Evolutionary conservation across 2,888 invertebrate genomes (phyloP).

Genomic region (Orthosia cruda): DNA sequence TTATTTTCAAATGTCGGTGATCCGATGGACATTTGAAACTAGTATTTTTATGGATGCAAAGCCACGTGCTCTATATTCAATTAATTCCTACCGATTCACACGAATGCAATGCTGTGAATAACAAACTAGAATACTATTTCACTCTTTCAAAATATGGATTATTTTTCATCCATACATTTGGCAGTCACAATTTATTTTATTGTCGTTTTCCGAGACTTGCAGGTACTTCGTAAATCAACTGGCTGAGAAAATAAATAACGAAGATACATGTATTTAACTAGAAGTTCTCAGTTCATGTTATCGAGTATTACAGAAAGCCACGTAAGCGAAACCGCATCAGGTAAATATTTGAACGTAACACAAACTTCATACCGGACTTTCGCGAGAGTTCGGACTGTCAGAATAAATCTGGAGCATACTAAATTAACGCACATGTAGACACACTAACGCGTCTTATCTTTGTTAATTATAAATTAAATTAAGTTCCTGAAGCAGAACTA

Average conservation of each 20-base stretch:
- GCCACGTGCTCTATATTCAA: constrained; percentile 14
- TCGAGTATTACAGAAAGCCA: constrained; percentile 10
- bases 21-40: constrained; percentile 25
- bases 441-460: constrained; percentile 7
- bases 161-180: constrained; percentile 6
- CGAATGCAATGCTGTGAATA: constrained; percentile 11
- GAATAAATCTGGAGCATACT: constrained; percentile 1
- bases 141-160: constrained; percentile 5
- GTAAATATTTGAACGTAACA: constrained; percentile 15
- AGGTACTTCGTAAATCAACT: constrained; percentile 8
- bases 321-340: constrained; percentile 20
- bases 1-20: constrained; percentile 2
- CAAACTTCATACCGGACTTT: constrained; percentile 12
- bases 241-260: constrained; percentile 6
- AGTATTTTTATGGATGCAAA: constrained; percentile 5
- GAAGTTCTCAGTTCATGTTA: constrained; percentile 19
- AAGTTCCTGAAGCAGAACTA: constrained; percentile 7
- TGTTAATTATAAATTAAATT: constrained; percentile 36
- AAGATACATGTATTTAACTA: not conserved
- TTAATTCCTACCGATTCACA: constrained; percentile 20
- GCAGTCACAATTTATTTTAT: not conserved
- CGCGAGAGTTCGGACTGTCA: not conserved
- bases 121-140: constrained; percentile 17
- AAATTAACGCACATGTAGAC: not conserved
- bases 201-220: not conserved